Evolutionary conservation across 1,140 invertebrate species (phyloP).

Genomic region (Halesus radiatus): DNA sequence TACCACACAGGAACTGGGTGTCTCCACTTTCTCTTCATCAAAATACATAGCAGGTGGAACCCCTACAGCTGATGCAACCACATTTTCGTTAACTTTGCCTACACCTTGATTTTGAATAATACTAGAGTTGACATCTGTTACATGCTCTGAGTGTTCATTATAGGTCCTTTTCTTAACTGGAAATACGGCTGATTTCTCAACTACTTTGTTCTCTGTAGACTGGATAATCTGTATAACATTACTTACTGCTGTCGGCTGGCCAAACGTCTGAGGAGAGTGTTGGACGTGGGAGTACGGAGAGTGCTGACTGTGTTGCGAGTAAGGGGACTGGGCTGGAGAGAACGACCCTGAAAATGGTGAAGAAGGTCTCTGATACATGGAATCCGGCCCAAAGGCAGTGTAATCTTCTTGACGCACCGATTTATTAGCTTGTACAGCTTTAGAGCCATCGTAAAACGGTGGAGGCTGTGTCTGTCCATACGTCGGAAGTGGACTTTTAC

Average conservation of each 20-base stretch:
- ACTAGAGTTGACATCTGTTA: neutral
- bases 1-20: neutral
- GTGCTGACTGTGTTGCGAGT: constrained; percentile 59
- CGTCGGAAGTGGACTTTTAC: constrained; percentile 65
- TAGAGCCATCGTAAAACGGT: constrained; percentile 70
- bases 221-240: constrained; percentile 49
- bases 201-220: constrained; percentile 55
- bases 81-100: neutral
- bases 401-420: constrained; percentile 62
- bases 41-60: constrained; percentile 8
- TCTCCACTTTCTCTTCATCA: constrained; percentile 10
- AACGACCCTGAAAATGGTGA: constrained; percentile 65
- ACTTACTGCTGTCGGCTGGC: constrained; percentile 45
- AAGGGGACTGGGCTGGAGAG: constrained; percentile 63
- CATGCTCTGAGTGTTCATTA: constrained; percentile 64
- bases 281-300: constrained; percentile 63
- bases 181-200: constrained; percentile 63
- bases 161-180: constrained; percentile 74
- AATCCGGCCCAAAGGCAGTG: constrained; percentile 61
- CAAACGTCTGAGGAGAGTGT: constrained; percentile 60
- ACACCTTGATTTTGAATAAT: neutral
- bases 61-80: neutral
- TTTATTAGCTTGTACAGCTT: constrained; percentile 64
- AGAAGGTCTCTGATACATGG: constrained; percentile 64
- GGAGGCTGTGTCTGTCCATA: constrained; percentile 66